Percentiles rank a stretch among this genome's conserved stretches.
Conservation (phyloP, 2,888 invertebrate species). For the Pollenia angustigena region DNA sequence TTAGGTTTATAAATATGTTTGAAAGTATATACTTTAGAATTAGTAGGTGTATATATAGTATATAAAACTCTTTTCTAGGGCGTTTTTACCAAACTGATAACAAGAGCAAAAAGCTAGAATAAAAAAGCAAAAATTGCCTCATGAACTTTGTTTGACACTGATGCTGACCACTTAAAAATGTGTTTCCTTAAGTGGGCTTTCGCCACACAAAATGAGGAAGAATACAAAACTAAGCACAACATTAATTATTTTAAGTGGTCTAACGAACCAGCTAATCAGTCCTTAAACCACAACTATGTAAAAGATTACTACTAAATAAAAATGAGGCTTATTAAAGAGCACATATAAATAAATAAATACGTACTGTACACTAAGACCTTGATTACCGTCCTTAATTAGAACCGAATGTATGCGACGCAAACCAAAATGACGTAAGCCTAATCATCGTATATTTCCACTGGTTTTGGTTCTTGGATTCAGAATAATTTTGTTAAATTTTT, state of each 20-base stretch:
- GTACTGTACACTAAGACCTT: no score
- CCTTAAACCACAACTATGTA: slow-evolving; percentile 43
- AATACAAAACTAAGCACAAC: slow-evolving; percentile 24
- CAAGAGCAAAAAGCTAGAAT: background rate
- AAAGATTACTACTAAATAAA: background rate
- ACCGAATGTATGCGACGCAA: no score
- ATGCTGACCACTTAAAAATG: slow-evolving; percentile 56
- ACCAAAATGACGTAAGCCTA: no score
- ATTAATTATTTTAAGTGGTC: slow-evolving; percentile 54
- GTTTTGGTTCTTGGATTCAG: no score
- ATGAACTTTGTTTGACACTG: slow-evolving; percentile 13
- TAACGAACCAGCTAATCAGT: slow-evolving; percentile 49
- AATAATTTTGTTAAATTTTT: no score
- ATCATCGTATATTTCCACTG: no score
- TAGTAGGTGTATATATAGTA: no score
- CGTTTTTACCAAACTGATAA: no score
- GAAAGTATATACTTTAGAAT: no score
- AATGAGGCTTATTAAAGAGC: slow-evolving; percentile 8
- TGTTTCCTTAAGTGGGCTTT: slow-evolving; percentile 9
- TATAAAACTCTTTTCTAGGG: no score
- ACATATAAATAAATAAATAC: background rate
- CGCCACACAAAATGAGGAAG: slow-evolving; percentile 30
- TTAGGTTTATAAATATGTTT: no score
- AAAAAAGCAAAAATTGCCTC: background rate
- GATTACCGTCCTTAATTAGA: no score